Base-by-base conservation (phyloP, 1,140 invertebrate species). In the Ceratitis capitata region DNA sequence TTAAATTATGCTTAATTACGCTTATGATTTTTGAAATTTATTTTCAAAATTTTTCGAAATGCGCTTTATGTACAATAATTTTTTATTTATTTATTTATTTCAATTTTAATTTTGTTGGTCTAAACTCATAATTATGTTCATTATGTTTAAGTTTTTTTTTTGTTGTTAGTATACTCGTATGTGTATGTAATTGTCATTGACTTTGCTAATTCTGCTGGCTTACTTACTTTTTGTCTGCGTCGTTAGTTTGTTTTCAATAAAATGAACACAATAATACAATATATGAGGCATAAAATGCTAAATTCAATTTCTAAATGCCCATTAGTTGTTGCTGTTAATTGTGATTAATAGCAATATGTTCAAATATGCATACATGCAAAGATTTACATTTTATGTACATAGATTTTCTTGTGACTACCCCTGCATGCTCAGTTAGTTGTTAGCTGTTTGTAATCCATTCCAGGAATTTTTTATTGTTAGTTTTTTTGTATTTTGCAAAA, bases 241-340 rank as follows among this genome's bases (percentile, higher is more conserved):
- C 14, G 61, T 69, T 69, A 35, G 61, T 69, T 26, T 61, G 7
- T 32, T 45, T 16, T 16, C 23, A 23, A 45, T 78, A 78, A 26
- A 78, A 45, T 78, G 69, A 78, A 78, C 69, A 78, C 69, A 78
- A 78, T 78, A 45, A 6, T 78, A 78, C 45, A 45, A 6, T 78
- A 78, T 45, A 10, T 45, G 23, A 39, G 69, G 39, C 69, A 78
- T 78, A 47, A 78, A 78, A 78, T 78, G 69, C 69, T 45, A 78
- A 26, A 45, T 78, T 78, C 69, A 78, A 78, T 45, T n/a, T 45
- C 69, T 26, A 78, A 78, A 78, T 78, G 69, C 39, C 69, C 39
- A 23, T 12, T 45, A 35, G 3, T 45, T 45, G n/a, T n/a, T 39
- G 29, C 3, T 23, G 35, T 69, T 45, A 78, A 78, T 23, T 64